Evolutionary conservation across 2,797 vertebrate species (phyloP), one percentile per base, ranked within the genome.

Genomic region (Liparis tanakae): DNA sequence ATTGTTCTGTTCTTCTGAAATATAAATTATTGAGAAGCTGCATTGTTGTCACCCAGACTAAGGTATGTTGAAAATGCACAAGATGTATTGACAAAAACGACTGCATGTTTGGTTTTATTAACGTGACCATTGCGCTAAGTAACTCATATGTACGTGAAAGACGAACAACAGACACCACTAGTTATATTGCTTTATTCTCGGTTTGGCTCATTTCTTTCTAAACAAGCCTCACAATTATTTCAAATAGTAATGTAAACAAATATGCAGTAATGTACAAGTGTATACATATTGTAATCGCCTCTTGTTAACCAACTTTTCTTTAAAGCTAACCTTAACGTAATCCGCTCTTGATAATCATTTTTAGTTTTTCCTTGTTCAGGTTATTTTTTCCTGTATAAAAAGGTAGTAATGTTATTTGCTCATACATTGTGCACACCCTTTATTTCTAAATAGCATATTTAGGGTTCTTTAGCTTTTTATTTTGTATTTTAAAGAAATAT

Each of bases 361-460:
- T 18, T 13, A 33, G 14, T 36, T 22, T 41, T 3, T 5, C n/a
- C 13, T 17, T 56, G 6, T 9, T 34, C 10, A 3, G 3, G 6
- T 12, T 36, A 1, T 25, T 39, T 66, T 36, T 33, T 66, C 43
- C 36, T n/a, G n/a, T 4, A 10, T 6, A 14, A 41, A 41, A 0
- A 0, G 0, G 10, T 22, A 22, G 0, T n/a, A 20, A 51, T 1
- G 10, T 51, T 20, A 41, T 14, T 36, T 10, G 0, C 7, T 14
- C 5, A 14, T 2, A 50, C 10, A 0, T 0, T 3, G 20, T 12
- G 13, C 1, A 7, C 3, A 0, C 4, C 4, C 0, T 0, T 1
- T 6, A 14, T 15, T 44, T 44, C 43, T 44, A 7, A 7, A 5
- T 18, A 18, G 22, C 6, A 10, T 7, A 14, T 15, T 13, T 6